These are phyloP conservation scores for Encarsia formosa DNA, from an alignment of 2,888 invertebrate genomes.

Conservation along the genomic window DNA sequence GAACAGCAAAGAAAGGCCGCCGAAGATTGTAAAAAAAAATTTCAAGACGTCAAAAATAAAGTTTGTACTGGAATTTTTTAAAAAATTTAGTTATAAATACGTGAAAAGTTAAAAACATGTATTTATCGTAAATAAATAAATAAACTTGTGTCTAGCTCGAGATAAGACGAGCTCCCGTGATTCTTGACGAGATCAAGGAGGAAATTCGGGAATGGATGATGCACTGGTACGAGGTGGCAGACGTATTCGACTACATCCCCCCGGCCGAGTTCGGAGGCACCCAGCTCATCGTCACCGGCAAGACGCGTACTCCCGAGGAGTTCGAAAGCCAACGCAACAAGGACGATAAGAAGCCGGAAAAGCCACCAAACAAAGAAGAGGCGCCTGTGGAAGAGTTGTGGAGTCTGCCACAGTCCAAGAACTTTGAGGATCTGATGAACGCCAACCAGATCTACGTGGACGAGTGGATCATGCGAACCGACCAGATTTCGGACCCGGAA, in stretches of 20 bases:
- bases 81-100: too few species aligned
- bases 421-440: slow-evolving; percentile 29
- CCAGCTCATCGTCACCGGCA: slow-evolving; percentile 57
- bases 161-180: slow-evolving; percentile 48
- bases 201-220: slow-evolving; percentile 74
- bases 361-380: neutral
- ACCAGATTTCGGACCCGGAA: slow-evolving; percentile 56
- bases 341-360: slow-evolving; percentile 2
- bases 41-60: slow-evolving; percentile 28
- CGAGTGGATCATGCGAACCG: slow-evolving; percentile 52
- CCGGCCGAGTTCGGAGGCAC: slow-evolving; percentile 69
- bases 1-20: slow-evolving; percentile 50
- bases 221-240: slow-evolving; percentile 59
- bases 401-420: too few species aligned
- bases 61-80: too few species aligned
- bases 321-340: slow-evolving; percentile 37
- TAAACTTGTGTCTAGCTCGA: slow-evolving; percentile 30
- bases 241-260: slow-evolving; percentile 70
- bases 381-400: slow-evolving; percentile 1
- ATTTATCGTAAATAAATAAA: neutral
- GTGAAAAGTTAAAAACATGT: too few species aligned
- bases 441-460: slow-evolving; percentile 32
- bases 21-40: slow-evolving; percentile 50
- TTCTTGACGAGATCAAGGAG: slow-evolving; percentile 71
- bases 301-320: slow-evolving; percentile 60